Conservation (phyloP, 2,797 vertebrate genomes). For the Huso huso region DNA sequence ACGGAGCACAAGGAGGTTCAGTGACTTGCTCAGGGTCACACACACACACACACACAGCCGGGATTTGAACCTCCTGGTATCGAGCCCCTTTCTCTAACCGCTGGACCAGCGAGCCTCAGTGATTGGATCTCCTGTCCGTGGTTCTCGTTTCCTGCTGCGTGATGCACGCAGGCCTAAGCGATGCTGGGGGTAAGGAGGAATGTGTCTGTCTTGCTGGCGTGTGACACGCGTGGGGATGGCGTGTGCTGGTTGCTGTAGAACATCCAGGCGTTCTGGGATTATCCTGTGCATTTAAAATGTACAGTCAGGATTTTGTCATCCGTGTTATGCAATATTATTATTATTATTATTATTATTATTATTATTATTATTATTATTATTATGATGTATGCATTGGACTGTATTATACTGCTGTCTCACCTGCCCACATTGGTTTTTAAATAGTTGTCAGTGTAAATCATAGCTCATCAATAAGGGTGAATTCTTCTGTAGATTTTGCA, state of each 20-base stretch:
- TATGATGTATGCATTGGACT: not conserved
- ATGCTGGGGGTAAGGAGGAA: conserved; percentile 57
- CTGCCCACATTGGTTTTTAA: not conserved
- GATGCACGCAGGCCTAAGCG: conserved; percentile 74
- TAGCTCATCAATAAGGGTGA: too few relatives aligned
- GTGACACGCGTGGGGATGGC: not conserved
- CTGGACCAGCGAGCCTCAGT: conserved; percentile 33
- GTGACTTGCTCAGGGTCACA: too few relatives aligned
- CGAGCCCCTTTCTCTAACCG: too few relatives aligned
- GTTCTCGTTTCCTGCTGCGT: conserved; percentile 70
- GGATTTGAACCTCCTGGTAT: too few relatives aligned
- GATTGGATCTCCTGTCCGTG: conserved; percentile 49
- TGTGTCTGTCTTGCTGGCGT: not conserved
- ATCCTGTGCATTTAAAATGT: too few relatives aligned
- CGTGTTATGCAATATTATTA: too few relatives aligned
- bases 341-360: not conserved
- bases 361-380: not conserved
- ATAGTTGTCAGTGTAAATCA: not conserved
- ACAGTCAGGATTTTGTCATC: too few relatives aligned
- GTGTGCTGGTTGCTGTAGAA: not conserved
- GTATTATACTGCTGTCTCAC: not conserved
- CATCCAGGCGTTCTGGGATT: too few relatives aligned
- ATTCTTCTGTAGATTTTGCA: too few relatives aligned
- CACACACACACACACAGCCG: too few relatives aligned
- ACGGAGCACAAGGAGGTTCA: too few relatives aligned